Conservation (phyloP, 2,888 invertebrate species). For the Eustalomyia histrio region DNA sequence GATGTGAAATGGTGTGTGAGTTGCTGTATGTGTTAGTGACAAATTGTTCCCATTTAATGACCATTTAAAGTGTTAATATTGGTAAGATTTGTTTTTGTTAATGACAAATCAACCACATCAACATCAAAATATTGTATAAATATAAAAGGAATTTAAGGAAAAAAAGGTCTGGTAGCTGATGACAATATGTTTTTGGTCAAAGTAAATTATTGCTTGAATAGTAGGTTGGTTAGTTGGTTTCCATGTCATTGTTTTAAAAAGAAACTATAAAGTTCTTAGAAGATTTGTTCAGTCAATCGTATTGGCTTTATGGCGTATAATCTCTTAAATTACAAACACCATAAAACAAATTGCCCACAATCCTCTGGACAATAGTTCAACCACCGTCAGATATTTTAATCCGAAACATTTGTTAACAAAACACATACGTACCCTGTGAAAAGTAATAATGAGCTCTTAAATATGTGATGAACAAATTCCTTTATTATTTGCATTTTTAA, state of each 20-base stretch:
- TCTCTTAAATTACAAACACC: conserved; percentile 77
- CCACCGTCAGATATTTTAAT: conserved; percentile 36
- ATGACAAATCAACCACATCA: conserved; percentile 45
- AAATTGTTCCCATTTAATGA: conserved; percentile 52
- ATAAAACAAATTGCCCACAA: conserved; percentile 71
- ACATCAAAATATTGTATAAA: conserved; percentile 18
- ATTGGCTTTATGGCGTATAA: conserved; percentile 73
- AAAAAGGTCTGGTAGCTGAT: conserved; percentile 1
- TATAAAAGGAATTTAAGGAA: not conserved
- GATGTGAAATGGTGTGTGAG: not conserved
- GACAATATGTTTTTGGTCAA: conserved; percentile 50
- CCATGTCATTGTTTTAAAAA: conserved; percentile 44
- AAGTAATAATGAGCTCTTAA: conserved; percentile 38
- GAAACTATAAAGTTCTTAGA: conserved; percentile 59
- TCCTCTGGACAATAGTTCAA: conserved; percentile 53
- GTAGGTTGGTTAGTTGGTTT: conserved; percentile 41
- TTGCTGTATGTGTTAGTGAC: conserved; percentile 33
- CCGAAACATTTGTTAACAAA: conserved; percentile 22
- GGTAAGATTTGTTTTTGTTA: conserved; percentile 15
- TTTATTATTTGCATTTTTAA: conserved; percentile 26
- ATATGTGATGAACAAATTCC: conserved; percentile 24
- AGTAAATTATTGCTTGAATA: conserved; percentile 29
- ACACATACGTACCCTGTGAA: not conserved
- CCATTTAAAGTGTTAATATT: conserved; percentile 59
- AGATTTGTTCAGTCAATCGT: conserved; percentile 69